Evolutionary conservation across 2,113 vertebrate genomes (phyloP), one percentile per base, ranked within the genome.

Genomic region (Tenrec ecaudatus): DNA sequence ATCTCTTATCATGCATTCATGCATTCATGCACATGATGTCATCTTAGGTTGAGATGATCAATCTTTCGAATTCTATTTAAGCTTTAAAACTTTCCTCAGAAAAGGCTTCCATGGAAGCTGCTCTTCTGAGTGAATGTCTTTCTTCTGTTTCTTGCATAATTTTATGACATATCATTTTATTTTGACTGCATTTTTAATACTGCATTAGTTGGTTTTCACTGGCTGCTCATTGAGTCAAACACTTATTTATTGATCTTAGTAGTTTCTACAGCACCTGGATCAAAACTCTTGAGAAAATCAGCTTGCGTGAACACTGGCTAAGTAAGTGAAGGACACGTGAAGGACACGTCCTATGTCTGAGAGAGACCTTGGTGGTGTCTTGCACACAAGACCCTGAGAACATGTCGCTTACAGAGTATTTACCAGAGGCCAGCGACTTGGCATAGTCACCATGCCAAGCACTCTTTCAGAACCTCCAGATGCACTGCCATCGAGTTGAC

Each of bases 161-260:
- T 85, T 78, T 69, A 43, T 68, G 80, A 27, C 64, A 64, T 82
- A 1, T 40, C 14, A 14, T 10, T 60, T 73, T 47, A 40, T 85
- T 85, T 75, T 91, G 47, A 53, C 47, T 53, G 47, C 47, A 53
- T 53, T 53, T 53, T 53, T 20, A 19, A 62, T 33, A 25, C 7
- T 25, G 23, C 82, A 91, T 77, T 79, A 47, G 27, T 62, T 84
- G 33, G 12, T 90, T 96, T 91, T 91, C 5, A 36, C 75, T 88
- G 91, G 14, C 71, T 83, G 20, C 31, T 81, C 16, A 83, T 53
- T 20, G 36, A 68, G 31, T 85, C 5, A 95, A 92, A 81, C 47
- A 53, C 47, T 53, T 10, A 53, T 53, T 53, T 53, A 53, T 40
- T 81, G 53, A 78, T 36, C 20, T 90, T 88, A 81, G 25, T 57